A percentile compares a stretch with the other conserved stretches of the same genome.
Conservation (phyloP, 92 coral and sea anemone species). For the Heteractis magnifica region DNA sequence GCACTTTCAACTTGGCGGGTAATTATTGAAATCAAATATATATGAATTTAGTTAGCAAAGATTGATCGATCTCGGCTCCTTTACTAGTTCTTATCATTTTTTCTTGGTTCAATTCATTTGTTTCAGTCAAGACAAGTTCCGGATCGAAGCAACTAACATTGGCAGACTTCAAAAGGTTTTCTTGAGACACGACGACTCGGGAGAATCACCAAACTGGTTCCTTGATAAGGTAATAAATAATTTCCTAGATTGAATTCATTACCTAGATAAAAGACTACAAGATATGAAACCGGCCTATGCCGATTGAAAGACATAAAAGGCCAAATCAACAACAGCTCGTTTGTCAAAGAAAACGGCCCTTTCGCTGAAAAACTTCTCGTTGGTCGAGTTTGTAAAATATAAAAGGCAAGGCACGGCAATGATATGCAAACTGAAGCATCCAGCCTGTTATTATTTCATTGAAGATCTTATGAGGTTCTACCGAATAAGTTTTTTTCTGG, state of each 20-base stretch:
- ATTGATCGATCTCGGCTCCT: neutral
- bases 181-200: conserved; percentile 72
- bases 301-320: neutral
- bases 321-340: no score
- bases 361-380: no score
- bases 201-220: conserved; percentile 79
- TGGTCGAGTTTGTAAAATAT: no score
- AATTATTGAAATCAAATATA: conserved; percentile 22
- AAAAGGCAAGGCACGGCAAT: no score
- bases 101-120: neutral
- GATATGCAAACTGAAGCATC: no score
- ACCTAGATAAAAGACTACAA: neutral
- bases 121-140: conserved; percentile 74
- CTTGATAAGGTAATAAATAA: conserved; percentile 62
- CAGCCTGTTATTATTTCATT: no score
- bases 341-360: no score
- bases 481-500: no score
- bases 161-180: conserved; percentile 62
- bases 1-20: conserved; percentile 86
- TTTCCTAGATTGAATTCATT: neutral
- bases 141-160: conserved; percentile 74
- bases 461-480: no score
- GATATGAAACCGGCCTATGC: neutral
- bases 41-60: neutral
- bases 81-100: neutral